These are phyloP conservation scores for Spisula subtruncata DNA, from an alignment of 2,888 invertebrate genomes.

Conservation along the genomic window DNA sequence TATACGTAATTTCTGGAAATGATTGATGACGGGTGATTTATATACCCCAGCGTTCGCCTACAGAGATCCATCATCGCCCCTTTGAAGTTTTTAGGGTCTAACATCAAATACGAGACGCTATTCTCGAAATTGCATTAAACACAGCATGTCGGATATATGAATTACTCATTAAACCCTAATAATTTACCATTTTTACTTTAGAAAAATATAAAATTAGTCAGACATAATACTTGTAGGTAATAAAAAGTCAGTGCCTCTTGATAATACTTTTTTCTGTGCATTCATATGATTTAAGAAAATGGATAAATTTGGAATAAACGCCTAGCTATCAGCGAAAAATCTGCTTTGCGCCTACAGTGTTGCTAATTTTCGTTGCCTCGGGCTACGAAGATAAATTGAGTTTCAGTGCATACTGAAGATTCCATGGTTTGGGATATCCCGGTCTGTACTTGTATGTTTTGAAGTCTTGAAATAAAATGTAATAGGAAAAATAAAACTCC, in stretches of 20 bases:
- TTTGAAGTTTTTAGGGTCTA: slow-evolving; percentile 66
- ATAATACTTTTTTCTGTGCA: slow-evolving; percentile 41
- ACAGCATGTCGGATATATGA: slow-evolving; percentile 59
- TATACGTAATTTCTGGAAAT: slow-evolving; percentile 53
- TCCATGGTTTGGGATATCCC: slow-evolving; percentile 16
- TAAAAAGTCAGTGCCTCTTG: slow-evolving; percentile 49
- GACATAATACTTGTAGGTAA: slow-evolving; percentile 68
- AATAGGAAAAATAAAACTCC: slow-evolving; percentile 3
- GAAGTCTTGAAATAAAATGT: slow-evolving; percentile 18
- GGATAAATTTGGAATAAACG: slow-evolving; percentile 32
- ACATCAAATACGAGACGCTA: slow-evolving; percentile 67
- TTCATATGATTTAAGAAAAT: slow-evolving; percentile 43
- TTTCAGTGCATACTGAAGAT: slow-evolving; percentile 26
- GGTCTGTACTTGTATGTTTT: slow-evolving; percentile 20
- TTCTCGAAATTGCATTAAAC: slow-evolving; percentile 66
- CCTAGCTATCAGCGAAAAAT: slow-evolving; percentile 32
- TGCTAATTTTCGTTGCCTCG: slow-evolving; percentile 45
- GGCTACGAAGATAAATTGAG: slow-evolving; percentile 36
- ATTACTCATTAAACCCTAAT: slow-evolving; percentile 60
- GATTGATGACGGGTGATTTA: slow-evolving; percentile 68
- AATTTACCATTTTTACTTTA: slow-evolving; percentile 61
- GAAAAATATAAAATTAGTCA: slow-evolving; percentile 62
- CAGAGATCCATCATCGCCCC: slow-evolving; percentile 60
- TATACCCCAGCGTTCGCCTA: slow-evolving; percentile 60
- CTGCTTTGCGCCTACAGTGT: slow-evolving; percentile 32